Conservation (phyloP, 2,797 vertebrate genomes). For the Triplophysa yarkandensis region DNA sequence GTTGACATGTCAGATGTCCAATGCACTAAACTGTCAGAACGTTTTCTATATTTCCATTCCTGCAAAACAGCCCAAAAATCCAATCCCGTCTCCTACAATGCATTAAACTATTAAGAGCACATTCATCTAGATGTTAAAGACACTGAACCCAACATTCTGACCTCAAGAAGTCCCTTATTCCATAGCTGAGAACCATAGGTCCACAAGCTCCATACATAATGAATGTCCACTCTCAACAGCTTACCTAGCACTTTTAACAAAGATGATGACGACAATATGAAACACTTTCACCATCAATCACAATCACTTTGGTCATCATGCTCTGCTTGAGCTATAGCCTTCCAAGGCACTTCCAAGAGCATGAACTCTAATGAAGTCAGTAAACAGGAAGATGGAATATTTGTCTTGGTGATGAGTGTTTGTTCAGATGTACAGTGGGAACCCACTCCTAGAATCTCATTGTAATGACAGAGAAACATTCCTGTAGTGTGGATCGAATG, state of each 20-base stretch:
- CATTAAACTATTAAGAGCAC: conserved; percentile 49
- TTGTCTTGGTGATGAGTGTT: neutral
- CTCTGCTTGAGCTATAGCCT: neutral
- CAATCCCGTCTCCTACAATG: conserved; percentile 45
- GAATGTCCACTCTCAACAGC: neutral
- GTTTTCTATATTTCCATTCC: conserved; percentile 37
- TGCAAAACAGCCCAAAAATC: conserved; percentile 53
- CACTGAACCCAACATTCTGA: conserved; percentile 51
- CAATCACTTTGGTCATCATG: neutral
- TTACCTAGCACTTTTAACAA: neutral
- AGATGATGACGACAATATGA: neutral
- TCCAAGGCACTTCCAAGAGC: neutral
- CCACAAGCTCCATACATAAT: neutral
- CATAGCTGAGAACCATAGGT: neutral
- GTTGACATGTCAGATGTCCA: neutral
- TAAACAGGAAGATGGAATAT: neutral
- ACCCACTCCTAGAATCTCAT: neutral
- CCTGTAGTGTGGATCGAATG: neutral
- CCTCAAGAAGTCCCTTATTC: neutral
- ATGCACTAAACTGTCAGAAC: neutral
- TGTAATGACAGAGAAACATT: neutral
- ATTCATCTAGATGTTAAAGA: conserved; percentile 62
- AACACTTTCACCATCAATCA: neutral
- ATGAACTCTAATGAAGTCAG: conserved; percentile 8
- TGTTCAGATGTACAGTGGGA: neutral